Evolutionary conservation across 2,113 vertebrate genomes (phyloP).

Genomic region (Fregata magnificens): DNA sequence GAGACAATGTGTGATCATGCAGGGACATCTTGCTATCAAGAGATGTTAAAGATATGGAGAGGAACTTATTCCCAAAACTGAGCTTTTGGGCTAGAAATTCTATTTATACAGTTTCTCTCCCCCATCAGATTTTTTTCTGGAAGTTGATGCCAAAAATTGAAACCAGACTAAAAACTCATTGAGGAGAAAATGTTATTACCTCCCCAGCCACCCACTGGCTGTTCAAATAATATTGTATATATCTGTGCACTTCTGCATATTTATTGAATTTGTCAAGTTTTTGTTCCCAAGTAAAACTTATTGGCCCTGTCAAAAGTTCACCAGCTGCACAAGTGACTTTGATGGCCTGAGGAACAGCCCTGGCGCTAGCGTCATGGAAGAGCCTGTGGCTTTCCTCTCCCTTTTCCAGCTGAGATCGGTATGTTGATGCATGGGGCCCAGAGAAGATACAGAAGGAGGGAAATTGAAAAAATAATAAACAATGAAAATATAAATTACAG

Average conservation of each 20-base stretch:
- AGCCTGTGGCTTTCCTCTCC: constrained; percentile 65
- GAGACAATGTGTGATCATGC: background rate
- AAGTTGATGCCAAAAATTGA: constrained; percentile 38
- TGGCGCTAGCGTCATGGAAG: constrained; percentile 46
- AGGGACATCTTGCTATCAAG: background rate
- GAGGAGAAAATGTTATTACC: constrained; percentile 34
- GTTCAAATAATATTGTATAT: constrained; percentile 49
- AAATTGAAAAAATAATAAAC: constrained; percentile 73
- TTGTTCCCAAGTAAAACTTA: constrained; percentile 63
- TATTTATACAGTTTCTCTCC: background rate
- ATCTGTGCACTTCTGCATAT: constrained; percentile 50
- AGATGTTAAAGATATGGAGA: background rate
- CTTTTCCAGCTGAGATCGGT: constrained; percentile 72
- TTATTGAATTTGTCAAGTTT: constrained; percentile 63
- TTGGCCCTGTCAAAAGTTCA: constrained; percentile 59
- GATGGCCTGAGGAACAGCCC: constrained; percentile 49
- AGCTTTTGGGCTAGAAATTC: background rate
- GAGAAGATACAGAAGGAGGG: constrained; percentile 70
- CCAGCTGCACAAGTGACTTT: constrained; percentile 66
- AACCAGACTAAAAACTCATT: constrained; percentile 54
- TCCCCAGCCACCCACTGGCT: constrained; percentile 40
- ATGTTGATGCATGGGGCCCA: constrained; percentile 65
- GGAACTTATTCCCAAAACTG: background rate
- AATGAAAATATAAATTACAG: constrained; percentile 69
- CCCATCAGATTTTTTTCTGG: background rate